Conservation (phyloP, 2,888 invertebrate species). For the Drosophila nigricruria region DNA sequence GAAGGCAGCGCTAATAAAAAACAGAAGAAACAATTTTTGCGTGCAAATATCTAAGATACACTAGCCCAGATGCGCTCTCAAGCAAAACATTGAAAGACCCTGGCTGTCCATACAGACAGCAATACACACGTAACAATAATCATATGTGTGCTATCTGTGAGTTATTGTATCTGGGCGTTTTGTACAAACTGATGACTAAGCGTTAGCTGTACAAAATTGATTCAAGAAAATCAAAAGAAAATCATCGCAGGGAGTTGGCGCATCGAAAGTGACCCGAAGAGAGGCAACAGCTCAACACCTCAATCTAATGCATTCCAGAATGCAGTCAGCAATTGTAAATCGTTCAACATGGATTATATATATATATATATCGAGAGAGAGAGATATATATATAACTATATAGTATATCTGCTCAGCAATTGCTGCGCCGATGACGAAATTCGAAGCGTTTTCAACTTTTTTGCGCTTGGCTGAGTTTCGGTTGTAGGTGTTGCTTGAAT, state of each 20-base stretch:
- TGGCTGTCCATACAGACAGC: slow-evolving; percentile 66
- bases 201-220: slow-evolving; percentile 56
- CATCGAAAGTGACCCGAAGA: slow-evolving; percentile 33
- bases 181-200: slow-evolving; percentile 66
- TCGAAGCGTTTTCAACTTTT: slow-evolving; percentile 77
- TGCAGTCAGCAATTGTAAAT: slow-evolving; percentile 61
- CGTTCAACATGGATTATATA: slow-evolving; percentile 44
- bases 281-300: slow-evolving; percentile 50
- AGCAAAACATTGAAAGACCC: slow-evolving; percentile 83
- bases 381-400: not conserved
- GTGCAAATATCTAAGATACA: slow-evolving; percentile 85
- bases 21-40: slow-evolving; percentile 80
- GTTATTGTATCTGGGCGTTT: slow-evolving; percentile 65
- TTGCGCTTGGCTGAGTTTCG: slow-evolving; percentile 79
- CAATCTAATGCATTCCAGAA: slow-evolving; percentile 61
- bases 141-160: slow-evolving; percentile 53
- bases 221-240: slow-evolving; percentile 25
- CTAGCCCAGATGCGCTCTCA: slow-evolving; percentile 84
- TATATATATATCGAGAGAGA: slow-evolving; percentile 7
- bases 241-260: slow-evolving; percentile 1
- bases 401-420: slow-evolving; percentile 31
- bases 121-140: slow-evolving; percentile 22
- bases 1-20: slow-evolving; percentile 57
- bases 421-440: slow-evolving; percentile 78
- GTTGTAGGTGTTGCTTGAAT: slow-evolving; percentile 70